These are phyloP conservation scores for Netelia melanura DNA, from an alignment of 2,888 invertebrate genomes.

Conservation along the genomic window DNA sequence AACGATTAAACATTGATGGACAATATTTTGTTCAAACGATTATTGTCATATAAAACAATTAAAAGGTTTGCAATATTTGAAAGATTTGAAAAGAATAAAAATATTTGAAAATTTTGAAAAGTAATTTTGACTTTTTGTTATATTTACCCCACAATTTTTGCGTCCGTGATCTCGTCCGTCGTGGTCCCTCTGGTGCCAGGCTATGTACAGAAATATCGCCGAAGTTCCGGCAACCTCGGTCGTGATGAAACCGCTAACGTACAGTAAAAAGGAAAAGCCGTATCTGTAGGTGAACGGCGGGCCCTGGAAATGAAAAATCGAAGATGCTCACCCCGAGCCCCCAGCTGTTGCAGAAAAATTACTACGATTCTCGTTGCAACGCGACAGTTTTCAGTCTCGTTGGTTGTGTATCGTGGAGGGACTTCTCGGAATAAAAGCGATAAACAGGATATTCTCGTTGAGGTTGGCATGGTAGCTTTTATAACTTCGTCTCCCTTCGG, in stretches of 20 bases:
- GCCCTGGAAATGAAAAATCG: slow-evolving; percentile 87
- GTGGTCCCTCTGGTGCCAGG: slow-evolving; percentile 91
- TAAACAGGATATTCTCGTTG: slow-evolving; percentile 49
- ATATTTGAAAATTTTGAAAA: too few species aligned
- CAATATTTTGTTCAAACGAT: too few species aligned
- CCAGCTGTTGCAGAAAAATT: slow-evolving; percentile 23
- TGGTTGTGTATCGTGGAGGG: neutral
- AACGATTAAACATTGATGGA: too few species aligned
- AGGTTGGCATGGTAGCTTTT: slow-evolving; percentile 39
- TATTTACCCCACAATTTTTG: slow-evolving; percentile 79
- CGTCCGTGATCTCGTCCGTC: slow-evolving; percentile 85
- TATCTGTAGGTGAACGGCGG: slow-evolving; percentile 94
- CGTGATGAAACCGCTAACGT: slow-evolving; percentile 93
- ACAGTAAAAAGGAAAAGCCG: slow-evolving; percentile 95
- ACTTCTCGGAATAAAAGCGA: slow-evolving; percentile 41
- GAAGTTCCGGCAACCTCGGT: slow-evolving; percentile 94
- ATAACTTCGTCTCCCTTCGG: slow-evolving; percentile 49
- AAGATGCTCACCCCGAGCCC: slow-evolving; percentile 63
- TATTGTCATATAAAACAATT: too few species aligned
- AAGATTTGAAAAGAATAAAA: too few species aligned
- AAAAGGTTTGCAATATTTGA: too few species aligned
- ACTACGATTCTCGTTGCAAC: slow-evolving; percentile 18
- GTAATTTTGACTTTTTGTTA: neutral
- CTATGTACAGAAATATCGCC: slow-evolving; percentile 94
- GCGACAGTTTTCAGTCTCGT: slow-evolving; percentile 12